Conservation (phyloP, 1,140 invertebrate genomes). For the Bombus consobrinus region DNA sequence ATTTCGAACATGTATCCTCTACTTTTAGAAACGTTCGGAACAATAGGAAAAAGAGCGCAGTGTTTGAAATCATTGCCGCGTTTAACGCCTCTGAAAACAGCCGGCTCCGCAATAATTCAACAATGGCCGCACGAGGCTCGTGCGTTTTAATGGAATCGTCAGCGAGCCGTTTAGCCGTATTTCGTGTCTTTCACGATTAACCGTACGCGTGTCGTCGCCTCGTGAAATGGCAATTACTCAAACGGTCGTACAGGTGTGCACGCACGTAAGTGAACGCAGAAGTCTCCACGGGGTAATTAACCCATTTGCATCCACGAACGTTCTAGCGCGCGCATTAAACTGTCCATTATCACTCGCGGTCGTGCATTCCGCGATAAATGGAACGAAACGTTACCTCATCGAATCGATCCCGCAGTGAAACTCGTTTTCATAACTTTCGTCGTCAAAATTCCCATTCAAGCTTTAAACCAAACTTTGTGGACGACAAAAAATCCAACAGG, state of each 20-base stretch:
- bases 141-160: conserved; percentile 2
- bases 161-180: not conserved
- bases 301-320: conserved; percentile 40
- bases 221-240: conserved; percentile 38
- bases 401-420: not conserved
- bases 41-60: not conserved
- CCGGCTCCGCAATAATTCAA: not conserved
- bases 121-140: not conserved
- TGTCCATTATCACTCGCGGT: conserved; percentile 42
- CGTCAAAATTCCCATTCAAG: not conserved
- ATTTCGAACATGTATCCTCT: not conserved
- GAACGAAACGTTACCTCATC: conserved; percentile 31
- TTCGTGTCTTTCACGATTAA: conserved; percentile 47
- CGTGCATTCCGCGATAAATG: not conserved
- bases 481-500: not conserved
- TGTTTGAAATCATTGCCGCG: not conserved
- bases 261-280: conserved; percentile 35
- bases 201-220: conserved; percentile 33
- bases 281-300: conserved; percentile 50
- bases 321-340: conserved; percentile 29
- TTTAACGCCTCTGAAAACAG: not conserved
- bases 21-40: not conserved
- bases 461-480: not conserved
- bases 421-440: not conserved
- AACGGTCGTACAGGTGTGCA: conserved; percentile 25